Conservation (phyloP, 2,888 invertebrate genomes). For the Napeogenes inachia region DNA sequence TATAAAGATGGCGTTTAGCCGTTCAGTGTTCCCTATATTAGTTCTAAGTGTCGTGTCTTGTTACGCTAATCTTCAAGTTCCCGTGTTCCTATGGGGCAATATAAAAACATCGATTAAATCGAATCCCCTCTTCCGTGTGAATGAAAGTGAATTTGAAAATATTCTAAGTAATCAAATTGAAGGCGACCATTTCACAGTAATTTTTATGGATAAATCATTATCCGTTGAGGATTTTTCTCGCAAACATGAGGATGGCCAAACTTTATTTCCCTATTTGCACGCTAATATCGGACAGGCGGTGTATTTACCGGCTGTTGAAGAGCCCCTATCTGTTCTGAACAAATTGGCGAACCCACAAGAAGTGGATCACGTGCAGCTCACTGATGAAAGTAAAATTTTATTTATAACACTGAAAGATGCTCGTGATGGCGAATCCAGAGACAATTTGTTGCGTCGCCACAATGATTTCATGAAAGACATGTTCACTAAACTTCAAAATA, state of each 20-base stretch:
- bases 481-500: conserved; percentile 64
- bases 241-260: conserved; percentile 61
- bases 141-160: conserved; percentile 51
- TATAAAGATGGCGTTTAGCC: conserved; percentile 67
- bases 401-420: conserved; percentile 79
- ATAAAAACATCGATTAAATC: conserved; percentile 43
- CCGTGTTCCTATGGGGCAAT: conserved; percentile 79
- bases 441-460: conserved; percentile 77
- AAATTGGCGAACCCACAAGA: conserved; percentile 61
- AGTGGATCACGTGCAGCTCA: conserved; percentile 54
- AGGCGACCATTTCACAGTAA: conserved; percentile 58
- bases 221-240: conserved; percentile 79
- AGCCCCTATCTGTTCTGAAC: conserved; percentile 76
- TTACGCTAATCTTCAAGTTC: conserved; percentile 66
- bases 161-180: conserved; percentile 55
- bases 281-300: conserved; percentile 50
- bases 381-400: conserved; percentile 67
- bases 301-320: conserved; percentile 80
- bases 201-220: conserved; percentile 75
- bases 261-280: conserved; percentile 58
- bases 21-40: conserved; percentile 61
- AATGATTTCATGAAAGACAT: conserved; percentile 78
- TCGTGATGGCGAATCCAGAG: conserved; percentile 71
- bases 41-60: conserved; percentile 57
- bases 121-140: conserved; percentile 52